Conservation (phyloP, 2,888 invertebrate genomes). For the Archaeoteleia sp. region DNA sequence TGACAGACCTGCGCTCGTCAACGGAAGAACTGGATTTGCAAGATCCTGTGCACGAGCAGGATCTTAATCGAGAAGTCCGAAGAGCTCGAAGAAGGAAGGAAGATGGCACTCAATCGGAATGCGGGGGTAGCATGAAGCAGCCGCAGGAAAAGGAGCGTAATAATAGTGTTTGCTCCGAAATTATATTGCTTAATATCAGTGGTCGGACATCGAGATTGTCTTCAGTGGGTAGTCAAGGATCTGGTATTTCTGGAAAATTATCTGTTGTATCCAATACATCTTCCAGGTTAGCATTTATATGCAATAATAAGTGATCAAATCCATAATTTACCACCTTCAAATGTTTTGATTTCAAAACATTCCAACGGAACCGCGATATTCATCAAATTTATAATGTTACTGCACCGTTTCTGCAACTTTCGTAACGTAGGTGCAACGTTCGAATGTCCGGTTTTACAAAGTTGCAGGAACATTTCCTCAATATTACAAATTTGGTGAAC, state of each 20-base stretch:
- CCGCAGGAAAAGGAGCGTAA: slow-evolving; percentile 80
- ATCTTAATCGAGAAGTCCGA: slow-evolving; percentile 67
- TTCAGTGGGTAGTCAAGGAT: slow-evolving; percentile 88
- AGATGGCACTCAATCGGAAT: slow-evolving; percentile 71
- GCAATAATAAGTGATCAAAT: background rate
- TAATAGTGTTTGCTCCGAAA: slow-evolving; percentile 86
- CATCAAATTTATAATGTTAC: too few species aligned
- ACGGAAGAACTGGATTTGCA: slow-evolving; percentile 92
- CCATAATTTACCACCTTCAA: too few species aligned
- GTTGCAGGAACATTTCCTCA: too few species aligned
- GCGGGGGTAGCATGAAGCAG: slow-evolving; percentile 72
- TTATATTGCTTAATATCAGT: slow-evolving; percentile 81
- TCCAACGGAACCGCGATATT: too few species aligned
- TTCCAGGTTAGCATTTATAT: slow-evolving; percentile 63
- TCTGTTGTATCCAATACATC: slow-evolving; percentile 71
- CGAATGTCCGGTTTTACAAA: too few species aligned
- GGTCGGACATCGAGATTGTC: slow-evolving; percentile 89
- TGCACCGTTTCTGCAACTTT: too few species aligned
- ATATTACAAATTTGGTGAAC: too few species aligned
- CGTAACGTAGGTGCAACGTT: too few species aligned
- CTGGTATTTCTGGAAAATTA: slow-evolving; percentile 76
- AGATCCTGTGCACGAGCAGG: slow-evolving; percentile 78
- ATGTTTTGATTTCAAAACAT: too few species aligned
- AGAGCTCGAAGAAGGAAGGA: slow-evolving; percentile 69
- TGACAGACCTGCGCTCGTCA: slow-evolving; percentile 89